Conservation (phyloP, 1,140 invertebrate genomes). For the Trachelipus rathkii region DNA sequence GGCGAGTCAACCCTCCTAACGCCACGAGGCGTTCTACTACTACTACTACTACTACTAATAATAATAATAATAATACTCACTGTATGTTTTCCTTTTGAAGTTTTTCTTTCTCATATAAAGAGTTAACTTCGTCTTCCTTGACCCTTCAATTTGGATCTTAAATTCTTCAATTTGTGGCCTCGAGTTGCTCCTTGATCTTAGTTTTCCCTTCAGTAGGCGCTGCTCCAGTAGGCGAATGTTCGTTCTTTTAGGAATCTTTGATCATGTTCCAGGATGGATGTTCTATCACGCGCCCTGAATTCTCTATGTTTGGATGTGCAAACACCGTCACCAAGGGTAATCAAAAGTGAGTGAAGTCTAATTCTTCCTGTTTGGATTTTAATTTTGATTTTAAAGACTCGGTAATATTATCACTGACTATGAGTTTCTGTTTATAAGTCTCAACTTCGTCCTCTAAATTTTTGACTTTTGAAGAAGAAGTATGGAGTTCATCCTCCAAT, state of each 20-base stretch:
- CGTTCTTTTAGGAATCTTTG: neutral
- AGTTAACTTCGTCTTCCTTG: neutral
- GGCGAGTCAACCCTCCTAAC: neutral
- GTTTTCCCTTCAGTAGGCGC: neutral
- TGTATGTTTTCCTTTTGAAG: neutral
- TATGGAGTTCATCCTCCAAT: too few species aligned
- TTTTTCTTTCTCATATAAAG: neutral
- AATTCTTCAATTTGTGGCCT: neutral
- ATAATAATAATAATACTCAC: conserved; percentile 2
- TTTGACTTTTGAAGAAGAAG: too few species aligned
- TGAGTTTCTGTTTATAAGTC: too few species aligned
- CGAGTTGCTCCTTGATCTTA: neutral
- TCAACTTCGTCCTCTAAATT: too few species aligned
- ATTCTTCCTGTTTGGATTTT: too few species aligned
- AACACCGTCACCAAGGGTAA: too few species aligned
- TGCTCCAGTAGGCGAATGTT: neutral
- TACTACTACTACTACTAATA: neutral
- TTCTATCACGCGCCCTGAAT: too few species aligned
- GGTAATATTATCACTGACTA: too few species aligned
- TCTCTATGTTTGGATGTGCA: too few species aligned
- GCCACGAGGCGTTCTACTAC: too few species aligned
- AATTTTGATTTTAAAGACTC: too few species aligned
- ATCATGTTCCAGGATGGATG: neutral
- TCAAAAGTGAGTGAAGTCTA: too few species aligned
- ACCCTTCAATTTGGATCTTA: neutral